Evolutionary conservation across 1,140 invertebrate genomes (phyloP).

Genomic region (Macrobrachium nipponense): DNA sequence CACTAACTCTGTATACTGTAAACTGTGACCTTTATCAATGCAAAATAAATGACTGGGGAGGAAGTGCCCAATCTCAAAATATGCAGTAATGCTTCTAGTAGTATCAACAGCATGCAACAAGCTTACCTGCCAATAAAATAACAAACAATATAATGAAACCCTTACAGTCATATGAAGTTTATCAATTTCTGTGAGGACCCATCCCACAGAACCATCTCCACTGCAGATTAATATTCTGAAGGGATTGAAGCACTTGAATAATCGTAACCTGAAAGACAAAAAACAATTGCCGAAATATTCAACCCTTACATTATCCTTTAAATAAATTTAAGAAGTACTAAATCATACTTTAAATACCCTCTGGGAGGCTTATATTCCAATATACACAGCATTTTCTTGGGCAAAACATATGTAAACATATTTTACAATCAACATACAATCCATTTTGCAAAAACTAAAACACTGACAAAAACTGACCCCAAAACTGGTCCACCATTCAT

Average conservation of each 20-base stretch:
- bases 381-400: too few species aligned
- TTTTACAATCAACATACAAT: constrained; percentile 22
- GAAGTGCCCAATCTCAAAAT: too few species aligned
- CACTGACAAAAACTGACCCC: constrained; percentile 74
- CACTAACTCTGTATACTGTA: too few species aligned
- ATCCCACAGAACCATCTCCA: constrained; percentile 92
- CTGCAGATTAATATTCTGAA: constrained; percentile 93
- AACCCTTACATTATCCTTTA: neutral
- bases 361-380: neutral
- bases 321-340: neutral
- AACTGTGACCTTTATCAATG: too few species aligned
- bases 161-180: constrained; percentile 91
- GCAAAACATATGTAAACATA: constrained; percentile 44
- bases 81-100: neutral
- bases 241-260: constrained; percentile 92
- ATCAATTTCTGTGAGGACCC: constrained; percentile 94
- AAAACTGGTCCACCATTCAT: constrained; percentile 86
- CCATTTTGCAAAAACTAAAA: constrained; percentile 29
- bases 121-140: neutral
- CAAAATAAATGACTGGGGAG: too few species aligned
- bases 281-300: constrained; percentile 15
- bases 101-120: neutral
- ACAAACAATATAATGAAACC: constrained; percentile 61
- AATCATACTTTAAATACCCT: neutral
- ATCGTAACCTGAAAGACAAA: constrained; percentile 74